phyloP scores from a whole-genome alignment of 1,140 invertebrate species.

The Hestina assimilis region DNA sequence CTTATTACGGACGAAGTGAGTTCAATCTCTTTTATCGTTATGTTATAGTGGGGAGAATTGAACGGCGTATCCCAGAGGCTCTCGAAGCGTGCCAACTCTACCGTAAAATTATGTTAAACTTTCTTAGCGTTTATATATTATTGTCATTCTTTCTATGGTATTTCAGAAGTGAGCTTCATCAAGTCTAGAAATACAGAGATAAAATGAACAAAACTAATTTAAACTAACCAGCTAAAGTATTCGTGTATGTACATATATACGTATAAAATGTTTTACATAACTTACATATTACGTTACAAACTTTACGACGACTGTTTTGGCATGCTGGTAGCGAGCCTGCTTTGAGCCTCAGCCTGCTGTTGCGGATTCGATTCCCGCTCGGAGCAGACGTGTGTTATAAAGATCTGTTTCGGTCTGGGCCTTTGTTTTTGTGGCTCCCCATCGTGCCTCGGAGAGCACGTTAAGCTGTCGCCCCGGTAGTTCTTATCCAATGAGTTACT shows the following conservation, averaged over 20 bases:
- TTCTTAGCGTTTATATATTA: conserved; percentile 51
- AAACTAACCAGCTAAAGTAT: not conserved
- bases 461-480: too few species aligned
- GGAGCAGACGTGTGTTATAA: too few species aligned
- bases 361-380: too few species aligned
- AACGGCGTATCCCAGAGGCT: conserved; percentile 52
- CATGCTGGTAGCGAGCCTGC: too few species aligned
- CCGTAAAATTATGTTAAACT: conserved; percentile 73
- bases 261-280: too few species aligned
- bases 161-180: conserved; percentile 13
- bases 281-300: too few species aligned
- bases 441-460: too few species aligned
- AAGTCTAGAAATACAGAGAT: not conserved
- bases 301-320: too few species aligned
- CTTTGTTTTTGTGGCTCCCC: too few species aligned
- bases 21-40: conserved; percentile 73
- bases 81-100: conserved; percentile 48
- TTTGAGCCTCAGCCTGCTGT: too few species aligned
- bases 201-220: not conserved
- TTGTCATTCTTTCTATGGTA: conserved; percentile 49
- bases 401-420: too few species aligned
- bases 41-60: conserved; percentile 61
- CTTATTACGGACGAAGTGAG: conserved; percentile 64
- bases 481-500: too few species aligned
- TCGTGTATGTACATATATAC: not conserved